Conservation (phyloP, 37 sponge, comb jelly and placozoan species). For the Agelas oroides region DNA sequence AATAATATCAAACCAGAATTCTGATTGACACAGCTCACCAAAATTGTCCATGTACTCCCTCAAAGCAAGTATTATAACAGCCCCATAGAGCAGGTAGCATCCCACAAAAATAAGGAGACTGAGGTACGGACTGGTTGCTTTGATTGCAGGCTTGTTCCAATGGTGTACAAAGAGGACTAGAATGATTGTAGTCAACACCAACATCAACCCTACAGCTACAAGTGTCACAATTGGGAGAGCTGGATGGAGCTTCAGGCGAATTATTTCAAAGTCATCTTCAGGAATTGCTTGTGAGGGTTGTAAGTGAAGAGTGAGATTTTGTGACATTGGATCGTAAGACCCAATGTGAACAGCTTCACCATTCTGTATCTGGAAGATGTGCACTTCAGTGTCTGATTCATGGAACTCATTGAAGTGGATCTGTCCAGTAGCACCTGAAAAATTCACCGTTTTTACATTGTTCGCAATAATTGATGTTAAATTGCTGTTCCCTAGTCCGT, state of each 20-base stretch:
- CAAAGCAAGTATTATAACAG: background rate
- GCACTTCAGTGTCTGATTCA: background rate
- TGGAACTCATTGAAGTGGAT: conserved; percentile 10
- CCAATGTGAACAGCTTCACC: conserved; percentile 4
- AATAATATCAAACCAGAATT: background rate
- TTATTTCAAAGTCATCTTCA: conserved; percentile 7
- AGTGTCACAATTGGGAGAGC: too few relatives aligned
- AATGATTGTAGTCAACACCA: conserved; percentile 8
- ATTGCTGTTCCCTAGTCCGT: too few relatives aligned
- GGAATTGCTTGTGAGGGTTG: background rate
- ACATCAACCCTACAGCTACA: background rate
- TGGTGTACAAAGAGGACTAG: too few relatives aligned
- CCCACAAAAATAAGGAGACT: too few relatives aligned
- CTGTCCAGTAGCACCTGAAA: conserved; percentile 30
- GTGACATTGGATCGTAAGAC: background rate
- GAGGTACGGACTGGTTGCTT: too few relatives aligned
- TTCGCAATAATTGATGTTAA: conserved; percentile 23
- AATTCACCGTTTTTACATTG: background rate
- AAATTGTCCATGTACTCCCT: background rate
- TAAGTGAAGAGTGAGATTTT: too few relatives aligned
- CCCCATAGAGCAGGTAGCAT: too few relatives aligned
- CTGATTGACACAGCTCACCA: background rate
- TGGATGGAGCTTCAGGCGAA: too few relatives aligned
- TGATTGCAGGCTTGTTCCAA: too few relatives aligned
- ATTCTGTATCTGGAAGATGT: conserved; percentile 12